Percentiles rank a stretch among this genome's conserved stretches.
Conservation (phyloP, 2,113 vertebrate species). For the Atherinomorus stipes region DNA sequence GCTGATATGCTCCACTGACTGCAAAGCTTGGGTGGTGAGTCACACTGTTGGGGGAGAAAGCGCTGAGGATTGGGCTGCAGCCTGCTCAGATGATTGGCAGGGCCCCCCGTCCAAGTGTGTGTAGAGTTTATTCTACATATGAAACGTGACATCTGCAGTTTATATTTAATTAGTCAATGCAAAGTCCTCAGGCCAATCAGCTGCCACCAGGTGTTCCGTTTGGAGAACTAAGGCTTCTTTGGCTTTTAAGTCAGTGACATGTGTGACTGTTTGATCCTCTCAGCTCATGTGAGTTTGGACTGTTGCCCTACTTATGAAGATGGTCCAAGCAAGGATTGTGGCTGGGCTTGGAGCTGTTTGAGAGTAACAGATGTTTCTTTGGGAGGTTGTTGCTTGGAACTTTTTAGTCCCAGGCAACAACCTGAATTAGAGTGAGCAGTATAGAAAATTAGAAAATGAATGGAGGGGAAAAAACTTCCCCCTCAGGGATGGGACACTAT, state of each 20-base stretch:
- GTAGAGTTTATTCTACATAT: conserved; percentile 28
- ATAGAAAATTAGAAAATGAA: too few species aligned
- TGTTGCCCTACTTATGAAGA: too few species aligned
- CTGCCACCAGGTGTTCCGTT: not conserved
- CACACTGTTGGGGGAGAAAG: conserved; percentile 52
- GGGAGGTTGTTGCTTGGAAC: too few species aligned
- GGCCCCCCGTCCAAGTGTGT: conserved; percentile 12
- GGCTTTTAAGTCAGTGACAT: not conserved
- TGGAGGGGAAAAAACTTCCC: too few species aligned
- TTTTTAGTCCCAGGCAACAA: too few species aligned
- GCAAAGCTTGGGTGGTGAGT: conserved; percentile 56
- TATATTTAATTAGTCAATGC: not conserved
- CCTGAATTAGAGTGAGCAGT: too few species aligned
- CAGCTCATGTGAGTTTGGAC: too few species aligned
- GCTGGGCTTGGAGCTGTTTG: too few species aligned
- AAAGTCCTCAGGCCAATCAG: not conserved
- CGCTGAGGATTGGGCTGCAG: conserved; percentile 35
- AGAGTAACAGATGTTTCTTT: too few species aligned
- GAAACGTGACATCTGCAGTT: conserved; percentile 41
- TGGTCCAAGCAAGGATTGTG: too few species aligned
- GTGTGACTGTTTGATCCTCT: not conserved
- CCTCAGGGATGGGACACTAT: too few species aligned
- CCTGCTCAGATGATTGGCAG: conserved; percentile 64
- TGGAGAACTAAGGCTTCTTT: not conserved
- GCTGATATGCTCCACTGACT: conserved; percentile 65